Conservation (phyloP, 2,113 vertebrate genomes). For the Puntigrus tetrazona region DNA sequence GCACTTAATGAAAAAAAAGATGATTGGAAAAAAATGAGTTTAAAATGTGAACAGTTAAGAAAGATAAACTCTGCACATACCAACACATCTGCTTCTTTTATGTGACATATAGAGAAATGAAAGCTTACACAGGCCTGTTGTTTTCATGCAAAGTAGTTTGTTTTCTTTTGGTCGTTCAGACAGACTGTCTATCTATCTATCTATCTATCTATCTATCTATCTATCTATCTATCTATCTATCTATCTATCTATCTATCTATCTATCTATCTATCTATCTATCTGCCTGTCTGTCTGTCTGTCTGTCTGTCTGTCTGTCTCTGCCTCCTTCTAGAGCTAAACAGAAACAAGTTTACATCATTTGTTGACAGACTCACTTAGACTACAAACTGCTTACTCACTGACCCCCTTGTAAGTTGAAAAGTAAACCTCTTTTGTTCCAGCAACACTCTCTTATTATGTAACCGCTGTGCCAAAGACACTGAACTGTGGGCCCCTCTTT, state of each 20-base stretch:
- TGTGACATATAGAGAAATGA: not conserved
- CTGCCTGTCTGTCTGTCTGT: not conserved
- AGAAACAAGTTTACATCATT: not conserved
- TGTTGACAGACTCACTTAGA: not conserved
- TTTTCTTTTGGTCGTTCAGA: not conserved
- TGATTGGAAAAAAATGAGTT: not conserved
- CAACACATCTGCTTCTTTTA: not conserved
- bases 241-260: not conserved
- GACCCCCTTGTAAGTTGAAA: not conserved
- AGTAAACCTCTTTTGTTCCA: conserved; percentile 10
- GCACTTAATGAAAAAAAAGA: not conserved
- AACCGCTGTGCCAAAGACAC: not conserved
- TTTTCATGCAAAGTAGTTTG: not conserved
- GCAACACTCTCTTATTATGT: not conserved
- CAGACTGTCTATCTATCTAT: not conserved
- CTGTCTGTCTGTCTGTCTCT: not conserved
- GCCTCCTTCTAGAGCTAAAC: not conserved
- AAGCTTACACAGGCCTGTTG: not conserved
- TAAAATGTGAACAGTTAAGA: not conserved
- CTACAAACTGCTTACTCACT: conserved; percentile 18
- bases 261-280: not conserved
- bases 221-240: not conserved
- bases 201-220: no score
- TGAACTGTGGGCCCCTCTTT: not conserved
- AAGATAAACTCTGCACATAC: not conserved